Percentiles rank a stretch among this genome's conserved stretches.
Conservation (phyloP, 2,888 invertebrate genomes). For the Aphrophora alni region DNA sequence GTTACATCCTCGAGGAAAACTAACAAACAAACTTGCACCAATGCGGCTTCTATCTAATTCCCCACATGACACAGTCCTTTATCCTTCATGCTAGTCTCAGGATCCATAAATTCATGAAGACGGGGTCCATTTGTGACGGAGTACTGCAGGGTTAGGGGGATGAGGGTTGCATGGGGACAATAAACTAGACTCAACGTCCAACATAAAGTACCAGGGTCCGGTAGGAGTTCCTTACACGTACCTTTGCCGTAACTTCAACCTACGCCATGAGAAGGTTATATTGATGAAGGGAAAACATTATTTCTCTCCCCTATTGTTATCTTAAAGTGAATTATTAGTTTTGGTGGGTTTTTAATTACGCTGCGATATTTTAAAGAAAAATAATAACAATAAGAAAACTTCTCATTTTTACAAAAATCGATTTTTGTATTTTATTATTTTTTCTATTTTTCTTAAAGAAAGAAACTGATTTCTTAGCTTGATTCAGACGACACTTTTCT, state of each 20-base stretch:
- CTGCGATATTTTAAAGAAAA: no score
- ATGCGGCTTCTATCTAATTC: not conserved
- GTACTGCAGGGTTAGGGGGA: not conserved
- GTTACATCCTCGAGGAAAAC: no score
- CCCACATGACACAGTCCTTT: not conserved
- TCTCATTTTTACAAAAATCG: no score
- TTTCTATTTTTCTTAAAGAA: no score
- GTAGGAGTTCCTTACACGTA: not conserved
- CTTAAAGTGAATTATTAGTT: no score
- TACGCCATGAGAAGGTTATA: not conserved
- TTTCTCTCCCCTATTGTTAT: no score
- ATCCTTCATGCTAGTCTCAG: not conserved
- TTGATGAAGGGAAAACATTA: no score
- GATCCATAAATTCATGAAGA: conserved; percentile 6
- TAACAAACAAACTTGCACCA: not conserved
- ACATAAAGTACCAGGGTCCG: not conserved
- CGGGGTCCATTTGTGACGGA: conserved; percentile 3
- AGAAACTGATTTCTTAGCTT: no score
- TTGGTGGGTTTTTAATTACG: no score
- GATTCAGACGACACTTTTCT: no score
- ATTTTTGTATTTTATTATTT: no score
- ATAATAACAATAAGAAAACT: no score
- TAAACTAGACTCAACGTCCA: conserved; percentile 6
- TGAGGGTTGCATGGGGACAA: conserved; percentile 9
- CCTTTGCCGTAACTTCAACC: not conserved